Conservation (phyloP, 2,888 invertebrate species). For the Agriopis marginaria region DNA sequence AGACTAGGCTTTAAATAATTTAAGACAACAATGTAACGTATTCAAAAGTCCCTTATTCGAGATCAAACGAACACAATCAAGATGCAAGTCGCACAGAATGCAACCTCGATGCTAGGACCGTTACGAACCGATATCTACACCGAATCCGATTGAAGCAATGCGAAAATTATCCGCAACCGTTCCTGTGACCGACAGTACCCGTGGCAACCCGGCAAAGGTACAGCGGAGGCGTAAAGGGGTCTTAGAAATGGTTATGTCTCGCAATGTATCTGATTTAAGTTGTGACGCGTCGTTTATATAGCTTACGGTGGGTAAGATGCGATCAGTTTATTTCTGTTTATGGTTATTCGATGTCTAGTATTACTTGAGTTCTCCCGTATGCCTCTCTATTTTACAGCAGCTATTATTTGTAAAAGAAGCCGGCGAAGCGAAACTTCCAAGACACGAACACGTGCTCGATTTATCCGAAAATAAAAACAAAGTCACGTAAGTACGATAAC, state of each 20-base stretch:
- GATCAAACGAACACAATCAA: conserved; percentile 65
- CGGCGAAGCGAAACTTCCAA: conserved; percentile 20
- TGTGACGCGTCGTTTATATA: conserved; percentile 77
- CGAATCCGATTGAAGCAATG: conserved; percentile 80
- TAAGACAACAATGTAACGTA: conserved; percentile 38
- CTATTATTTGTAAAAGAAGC: conserved; percentile 31
- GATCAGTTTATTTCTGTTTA: conserved; percentile 74
- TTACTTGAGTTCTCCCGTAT: conserved; percentile 50
- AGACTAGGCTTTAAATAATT: conserved; percentile 8
- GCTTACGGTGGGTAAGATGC: conserved; percentile 70
- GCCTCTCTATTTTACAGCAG: conserved; percentile 32
- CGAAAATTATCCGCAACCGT: conserved; percentile 78
- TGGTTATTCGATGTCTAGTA: conserved; percentile 62
- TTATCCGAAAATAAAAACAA: conserved; percentile 37
- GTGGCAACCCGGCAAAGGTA: conserved; percentile 53
- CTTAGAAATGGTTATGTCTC: conserved; percentile 79
- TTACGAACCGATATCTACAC: conserved; percentile 75
- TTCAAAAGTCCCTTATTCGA: conserved; percentile 55
- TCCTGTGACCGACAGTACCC: conserved; percentile 45
- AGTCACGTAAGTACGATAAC: conserved; percentile 34
- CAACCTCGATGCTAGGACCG: conserved; percentile 75
- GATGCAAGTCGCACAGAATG: conserved; percentile 74
- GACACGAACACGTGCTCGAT: conserved; percentile 25
- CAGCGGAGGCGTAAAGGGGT: conserved; percentile 76
- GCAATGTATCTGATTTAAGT: conserved; percentile 81